phyloP scores from a whole-genome alignment of 2,113 vertebrate genomes.

The Rhodinocichla rosea region DNA sequence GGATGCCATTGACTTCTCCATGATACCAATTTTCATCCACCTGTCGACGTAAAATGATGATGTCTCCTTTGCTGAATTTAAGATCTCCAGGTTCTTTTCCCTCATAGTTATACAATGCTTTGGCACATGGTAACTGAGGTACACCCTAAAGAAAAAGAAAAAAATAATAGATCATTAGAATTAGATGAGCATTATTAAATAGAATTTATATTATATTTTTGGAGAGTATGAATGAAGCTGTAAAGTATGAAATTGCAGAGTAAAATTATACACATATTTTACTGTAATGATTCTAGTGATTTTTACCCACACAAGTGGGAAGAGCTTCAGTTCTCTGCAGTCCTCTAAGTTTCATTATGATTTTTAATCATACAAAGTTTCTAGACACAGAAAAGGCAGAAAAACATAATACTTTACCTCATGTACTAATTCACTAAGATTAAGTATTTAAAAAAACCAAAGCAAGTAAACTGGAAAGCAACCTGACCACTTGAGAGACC shows the following conservation, averaged over 20 bases:
- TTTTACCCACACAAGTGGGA: background rate
- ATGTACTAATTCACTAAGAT: background rate
- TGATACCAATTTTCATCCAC: constrained; percentile 99
- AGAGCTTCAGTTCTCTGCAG: background rate
- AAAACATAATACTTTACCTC: background rate
- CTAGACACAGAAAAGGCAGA: background rate
- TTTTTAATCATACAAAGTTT: background rate
- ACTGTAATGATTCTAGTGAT: background rate
- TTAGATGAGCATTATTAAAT: background rate
- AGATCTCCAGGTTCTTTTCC: constrained; percentile 98
- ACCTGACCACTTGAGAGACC: background rate
- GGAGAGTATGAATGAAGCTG: background rate
- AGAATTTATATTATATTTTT: background rate
- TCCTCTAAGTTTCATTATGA: background rate
- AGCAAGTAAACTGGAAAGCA: background rate
- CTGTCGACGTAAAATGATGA: constrained; percentile 95
- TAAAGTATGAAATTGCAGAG: background rate
- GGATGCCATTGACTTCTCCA: constrained; percentile 92
- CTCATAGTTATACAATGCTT: constrained; percentile 98
- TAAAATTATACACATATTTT: background rate
- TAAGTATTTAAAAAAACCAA: background rate
- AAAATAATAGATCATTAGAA: background rate
- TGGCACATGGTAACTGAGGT: constrained; percentile 96
- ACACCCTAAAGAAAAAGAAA: constrained; percentile 75
- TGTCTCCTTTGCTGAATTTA: constrained; percentile 95